These are phyloP conservation scores for Hyperopisus bebe DNA, from an alignment of 2,113 vertebrate species.

Conservation along the genomic window DNA sequence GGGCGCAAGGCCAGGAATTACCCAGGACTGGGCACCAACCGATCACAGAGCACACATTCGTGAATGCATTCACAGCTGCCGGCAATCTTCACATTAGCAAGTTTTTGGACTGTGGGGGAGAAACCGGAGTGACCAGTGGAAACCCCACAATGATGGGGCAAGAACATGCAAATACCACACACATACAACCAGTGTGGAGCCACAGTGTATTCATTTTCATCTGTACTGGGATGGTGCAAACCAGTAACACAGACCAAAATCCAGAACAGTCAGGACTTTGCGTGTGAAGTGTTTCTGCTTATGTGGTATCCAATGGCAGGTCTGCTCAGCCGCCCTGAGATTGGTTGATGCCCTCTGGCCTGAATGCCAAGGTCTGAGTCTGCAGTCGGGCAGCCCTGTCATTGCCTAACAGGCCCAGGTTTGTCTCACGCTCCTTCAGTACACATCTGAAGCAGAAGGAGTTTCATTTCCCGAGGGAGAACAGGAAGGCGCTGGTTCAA, in stretches of 20 bases:
- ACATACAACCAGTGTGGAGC: not conserved
- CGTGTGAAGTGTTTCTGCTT: not conserved
- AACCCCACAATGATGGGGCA: too few species aligned
- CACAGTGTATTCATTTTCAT: not conserved
- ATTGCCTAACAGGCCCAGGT: not conserved
- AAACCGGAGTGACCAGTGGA: too few species aligned
- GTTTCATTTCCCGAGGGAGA: not conserved
- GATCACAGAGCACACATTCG: too few species aligned
- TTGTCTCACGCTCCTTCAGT: not conserved
- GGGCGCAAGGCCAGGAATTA: too few species aligned
- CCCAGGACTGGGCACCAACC: not conserved
- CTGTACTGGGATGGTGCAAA: not conserved
- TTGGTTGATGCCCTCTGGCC: not conserved
- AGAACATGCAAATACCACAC: too few species aligned
- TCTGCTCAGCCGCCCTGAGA: not conserved
- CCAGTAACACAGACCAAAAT: not conserved
- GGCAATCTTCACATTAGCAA: not conserved
- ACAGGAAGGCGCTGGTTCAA: not conserved
- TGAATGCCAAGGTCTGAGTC: not conserved
- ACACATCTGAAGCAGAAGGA: not conserved
- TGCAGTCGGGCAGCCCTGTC: not conserved
- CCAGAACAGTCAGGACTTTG: not conserved
- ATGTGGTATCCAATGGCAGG: not conserved
- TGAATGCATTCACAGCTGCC: not conserved
- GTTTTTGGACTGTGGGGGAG: too few species aligned